Conservation (phyloP, 2,797 vertebrate species). For the Pogoniulus pusillus region DNA sequence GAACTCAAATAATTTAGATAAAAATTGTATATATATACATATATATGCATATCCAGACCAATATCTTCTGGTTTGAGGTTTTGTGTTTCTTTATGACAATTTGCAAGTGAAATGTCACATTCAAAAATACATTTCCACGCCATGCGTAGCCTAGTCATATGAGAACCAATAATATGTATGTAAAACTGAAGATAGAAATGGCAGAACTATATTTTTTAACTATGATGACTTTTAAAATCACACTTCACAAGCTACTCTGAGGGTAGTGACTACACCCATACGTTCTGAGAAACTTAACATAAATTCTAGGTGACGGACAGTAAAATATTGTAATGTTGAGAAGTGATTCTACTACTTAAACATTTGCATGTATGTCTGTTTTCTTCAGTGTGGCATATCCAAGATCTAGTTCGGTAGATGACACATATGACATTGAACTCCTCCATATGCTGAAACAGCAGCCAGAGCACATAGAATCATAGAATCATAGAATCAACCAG, state of each 20-base stretch:
- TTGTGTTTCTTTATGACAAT: neutral
- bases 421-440: neutral
- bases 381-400: neutral
- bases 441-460: neutral
- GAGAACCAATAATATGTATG: neutral
- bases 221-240: neutral
- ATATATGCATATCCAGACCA: neutral
- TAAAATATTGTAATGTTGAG: neutral
- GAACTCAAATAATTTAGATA: neutral
- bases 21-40: neutral
- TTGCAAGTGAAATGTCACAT: neutral
- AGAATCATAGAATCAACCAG: too few relatives aligned
- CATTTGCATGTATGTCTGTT: neutral
- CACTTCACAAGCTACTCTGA: neutral
- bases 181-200: neutral
- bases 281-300: neutral
- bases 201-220: neutral
- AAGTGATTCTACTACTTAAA: neutral
- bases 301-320: neutral
- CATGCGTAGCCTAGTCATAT: neutral
- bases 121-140: neutral
- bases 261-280: neutral
- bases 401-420: neutral
- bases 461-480: neutral
- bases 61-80: accelerated